phyloP scores from a whole-genome alignment of 2,888 invertebrate species.

The Cheilosia vulpina region DNA sequence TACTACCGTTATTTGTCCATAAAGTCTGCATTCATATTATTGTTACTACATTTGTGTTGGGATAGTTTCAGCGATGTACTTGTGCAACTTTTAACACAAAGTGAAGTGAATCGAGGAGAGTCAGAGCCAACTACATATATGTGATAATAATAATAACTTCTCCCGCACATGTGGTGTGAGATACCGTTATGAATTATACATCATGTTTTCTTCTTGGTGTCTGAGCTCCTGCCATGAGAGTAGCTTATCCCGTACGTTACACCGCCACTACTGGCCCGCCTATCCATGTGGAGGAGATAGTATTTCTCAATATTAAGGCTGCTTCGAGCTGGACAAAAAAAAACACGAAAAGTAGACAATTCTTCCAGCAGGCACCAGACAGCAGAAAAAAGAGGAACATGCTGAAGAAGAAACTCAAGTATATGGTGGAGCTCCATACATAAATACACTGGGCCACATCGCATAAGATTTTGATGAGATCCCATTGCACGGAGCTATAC shows the following conservation, averaged over 20 bases:
- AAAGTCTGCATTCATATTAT: constrained; percentile 34
- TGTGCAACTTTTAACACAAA: constrained; percentile 18
- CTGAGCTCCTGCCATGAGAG: constrained; percentile 17
- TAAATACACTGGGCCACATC: constrained; percentile 55
- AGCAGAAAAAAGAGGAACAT: constrained; percentile 9
- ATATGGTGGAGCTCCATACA: constrained; percentile 9
- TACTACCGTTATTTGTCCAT: constrained; percentile 36
- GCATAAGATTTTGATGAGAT: constrained; percentile 41
- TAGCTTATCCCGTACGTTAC: background rate
- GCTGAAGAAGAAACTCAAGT: constrained; percentile 8
- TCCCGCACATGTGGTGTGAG: constrained; percentile 69
- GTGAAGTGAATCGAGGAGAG: constrained; percentile 28
- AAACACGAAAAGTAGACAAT: constrained; percentile 32
- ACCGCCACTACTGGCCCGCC: constrained; percentile 5
- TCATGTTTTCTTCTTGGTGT: constrained; percentile 42
- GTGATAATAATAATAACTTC: constrained; percentile 65
- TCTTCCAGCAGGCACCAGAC: constrained; percentile 14
- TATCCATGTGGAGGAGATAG: constrained; percentile 52
- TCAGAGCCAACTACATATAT: background rate
- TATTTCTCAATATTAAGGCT: constrained; percentile 68
- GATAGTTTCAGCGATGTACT: constrained; percentile 15
- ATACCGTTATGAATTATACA: constrained; percentile 67
- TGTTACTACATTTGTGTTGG: constrained; percentile 12
- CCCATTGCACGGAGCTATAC: constrained; percentile 25
- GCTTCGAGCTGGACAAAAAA: constrained; percentile 39